Base-by-base conservation (phyloP, 2,888 invertebrate species). In the Eupithecia inturbata region DNA sequence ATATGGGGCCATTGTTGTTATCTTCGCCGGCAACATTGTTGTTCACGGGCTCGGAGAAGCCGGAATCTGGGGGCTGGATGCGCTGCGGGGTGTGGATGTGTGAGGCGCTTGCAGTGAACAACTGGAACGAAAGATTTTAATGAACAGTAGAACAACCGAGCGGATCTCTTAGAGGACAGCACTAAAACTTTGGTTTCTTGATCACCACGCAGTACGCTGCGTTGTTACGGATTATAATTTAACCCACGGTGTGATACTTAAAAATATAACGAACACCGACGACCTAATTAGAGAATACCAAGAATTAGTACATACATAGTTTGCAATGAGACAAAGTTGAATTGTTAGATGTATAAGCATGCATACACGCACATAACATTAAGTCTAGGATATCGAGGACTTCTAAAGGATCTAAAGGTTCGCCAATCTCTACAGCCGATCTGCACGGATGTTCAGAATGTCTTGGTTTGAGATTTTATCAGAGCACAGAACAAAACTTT, bases 1-100 rank as follows among this genome's bases (percentile, higher is more conserved):
- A 95, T 79, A 95, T 95, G 41, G 95, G 95, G 0, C 95, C 95
- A 82, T 95, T 95, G 89, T 95, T 95, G 88, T 95, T 95, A 87
- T 95, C 95, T 80, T 95, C 95, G 81, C 87, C 95, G 82, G 87
- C 88, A 82, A 92, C 87, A 85, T 93, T 93, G 87, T 93, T 93
- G 89, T 92, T 93, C 77, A 82, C 91, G 26, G 93, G 91, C 82
- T 93, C 94, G 1, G 90, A 89, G 89, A 93, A 92, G 60, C 92
- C 93, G 1, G 93, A 90, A 80, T 93, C 94, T 68, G 93, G 91
- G 22, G 91, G 92, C 72, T 90, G 90, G 22, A 89, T 79, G 77
- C 91, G 91, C n/a, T 91, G 89, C 22, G 84, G 90, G 83, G 93
- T 91, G 80, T 92, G 91, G 31, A 93, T 86, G 79, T 92, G 92